Evolutionary conservation across 2,888 invertebrate genomes (phyloP).

Genomic region (Polydrusus tereticollis): DNA sequence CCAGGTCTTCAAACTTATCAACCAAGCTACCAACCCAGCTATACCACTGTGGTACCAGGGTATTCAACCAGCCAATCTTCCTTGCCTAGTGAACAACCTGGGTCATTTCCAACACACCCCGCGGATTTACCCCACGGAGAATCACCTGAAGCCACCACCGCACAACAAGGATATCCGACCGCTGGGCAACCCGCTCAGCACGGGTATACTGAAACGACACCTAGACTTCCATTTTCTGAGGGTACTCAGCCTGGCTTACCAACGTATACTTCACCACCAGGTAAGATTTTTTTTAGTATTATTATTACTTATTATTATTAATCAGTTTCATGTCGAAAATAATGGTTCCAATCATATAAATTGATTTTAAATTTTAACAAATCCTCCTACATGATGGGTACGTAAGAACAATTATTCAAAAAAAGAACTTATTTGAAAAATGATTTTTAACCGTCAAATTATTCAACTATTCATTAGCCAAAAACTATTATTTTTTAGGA

Average conservation of each 20-base stretch:
- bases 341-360: too few species aligned
- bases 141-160: slow-evolving; percentile 8
- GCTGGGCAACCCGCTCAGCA: background rate
- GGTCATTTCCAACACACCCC: slow-evolving; percentile 30
- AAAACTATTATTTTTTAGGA: too few species aligned
- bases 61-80: background rate
- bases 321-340: too few species aligned
- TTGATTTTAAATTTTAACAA: too few species aligned
- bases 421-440: too few species aligned
- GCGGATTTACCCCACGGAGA: slow-evolving; percentile 10
- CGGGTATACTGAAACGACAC: slow-evolving; percentile 24
- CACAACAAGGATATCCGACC: slow-evolving; percentile 2
- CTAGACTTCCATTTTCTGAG: slow-evolving; percentile 11
- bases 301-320: too few species aligned
- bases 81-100: slow-evolving; percentile 18
- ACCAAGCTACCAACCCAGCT: background rate
- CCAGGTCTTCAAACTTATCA: background rate
- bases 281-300: background rate
- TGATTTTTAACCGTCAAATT: too few species aligned
- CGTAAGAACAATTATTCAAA: too few species aligned
- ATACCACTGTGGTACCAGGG: background rate
- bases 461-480: too few species aligned
- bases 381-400: too few species aligned
- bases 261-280: slow-evolving; percentile 18
- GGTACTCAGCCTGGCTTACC: slow-evolving; percentile 18